Base-by-base conservation (phyloP, 2,888 invertebrate genomes). In the Eupithecia exiguata region DNA sequence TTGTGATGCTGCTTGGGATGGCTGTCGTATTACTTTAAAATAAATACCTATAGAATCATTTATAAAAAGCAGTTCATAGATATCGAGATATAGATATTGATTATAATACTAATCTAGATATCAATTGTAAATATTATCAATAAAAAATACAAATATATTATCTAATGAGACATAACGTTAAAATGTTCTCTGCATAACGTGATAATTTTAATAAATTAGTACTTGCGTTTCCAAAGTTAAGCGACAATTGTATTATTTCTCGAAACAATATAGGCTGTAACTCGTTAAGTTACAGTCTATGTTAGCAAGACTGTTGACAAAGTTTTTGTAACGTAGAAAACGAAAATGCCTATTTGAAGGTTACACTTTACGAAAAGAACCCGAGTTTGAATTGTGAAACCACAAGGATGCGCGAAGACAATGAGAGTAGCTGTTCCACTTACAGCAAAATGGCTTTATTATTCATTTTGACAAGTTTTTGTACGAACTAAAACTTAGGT, bases 301-400 rank as follows among this genome's bases (percentile, higher is more conserved):
- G 12, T 53, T 21, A 12, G 53, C 10, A 63, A 38, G 9, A 3
- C 4, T 38, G 35, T 36, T n/a, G 36, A 4, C 18, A n/a, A n/a
- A 36, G 9, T 40, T 25, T 43, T 25, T 25, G 40, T 66, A 21
- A 25, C 1, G 7, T 66, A 38, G 21, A 38, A 40, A 65, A 62
- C 35, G 25, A 21, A 38, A 63, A 36, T 65, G 65, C 36, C 14
- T 40, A 36, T 36, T 65, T 40, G 7, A 25, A 40, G 66, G 66
- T 40, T 66, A 43, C 66, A 6, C 21, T 40, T 66, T 43, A 66
- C n/a, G 38, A 65, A 65, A 62, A 62, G 30, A 65, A 35, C 16
- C 65, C 21, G 36, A 16, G 30, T 16, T 30, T 38, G 38, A n/a
- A 21, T 66, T 43, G 66, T 66, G 66, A 66, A 66, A 66, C 16